Evolutionary conservation across 2,113 vertebrate genomes (phyloP).

Genomic region (Cervus canadensis): DNA sequence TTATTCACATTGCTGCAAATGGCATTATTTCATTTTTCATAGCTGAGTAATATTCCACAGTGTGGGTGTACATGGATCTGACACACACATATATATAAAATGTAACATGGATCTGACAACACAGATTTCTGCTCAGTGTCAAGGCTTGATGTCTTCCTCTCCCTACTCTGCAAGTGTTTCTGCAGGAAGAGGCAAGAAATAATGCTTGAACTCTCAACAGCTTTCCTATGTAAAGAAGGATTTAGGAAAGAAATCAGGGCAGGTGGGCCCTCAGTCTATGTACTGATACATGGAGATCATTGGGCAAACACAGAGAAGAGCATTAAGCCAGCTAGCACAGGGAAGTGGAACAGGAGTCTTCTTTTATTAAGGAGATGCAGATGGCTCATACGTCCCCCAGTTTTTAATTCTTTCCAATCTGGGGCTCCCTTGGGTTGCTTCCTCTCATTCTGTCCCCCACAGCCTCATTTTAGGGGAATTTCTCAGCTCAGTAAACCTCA

Average conservation of each 20-base stretch:
- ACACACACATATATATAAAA: too few species aligned
- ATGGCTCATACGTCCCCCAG: background rate
- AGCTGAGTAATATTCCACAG: background rate
- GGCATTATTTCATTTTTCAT: background rate
- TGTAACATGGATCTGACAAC: background rate
- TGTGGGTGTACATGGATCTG: too few species aligned
- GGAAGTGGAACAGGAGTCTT: background rate
- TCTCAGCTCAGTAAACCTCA: background rate
- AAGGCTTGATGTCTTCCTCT: background rate
- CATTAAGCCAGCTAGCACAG: background rate
- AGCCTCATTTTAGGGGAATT: background rate
- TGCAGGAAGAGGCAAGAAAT: background rate
- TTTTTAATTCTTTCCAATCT: background rate
- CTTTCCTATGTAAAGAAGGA: background rate
- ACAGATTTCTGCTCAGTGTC: background rate
- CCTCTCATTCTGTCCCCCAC: background rate
- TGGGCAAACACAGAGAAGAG: background rate
- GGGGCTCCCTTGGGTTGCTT: background rate
- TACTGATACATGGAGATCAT: background rate
- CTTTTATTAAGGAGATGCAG: background rate
- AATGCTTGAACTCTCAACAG: background rate
- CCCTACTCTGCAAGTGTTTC: background rate
- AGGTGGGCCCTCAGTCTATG: background rate
- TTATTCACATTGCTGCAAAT: background rate
- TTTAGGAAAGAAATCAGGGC: background rate